These are phyloP conservation scores for Podarcis muralis DNA, from an alignment of 2,113 vertebrate genomes.

Conservation along the genomic window DNA sequence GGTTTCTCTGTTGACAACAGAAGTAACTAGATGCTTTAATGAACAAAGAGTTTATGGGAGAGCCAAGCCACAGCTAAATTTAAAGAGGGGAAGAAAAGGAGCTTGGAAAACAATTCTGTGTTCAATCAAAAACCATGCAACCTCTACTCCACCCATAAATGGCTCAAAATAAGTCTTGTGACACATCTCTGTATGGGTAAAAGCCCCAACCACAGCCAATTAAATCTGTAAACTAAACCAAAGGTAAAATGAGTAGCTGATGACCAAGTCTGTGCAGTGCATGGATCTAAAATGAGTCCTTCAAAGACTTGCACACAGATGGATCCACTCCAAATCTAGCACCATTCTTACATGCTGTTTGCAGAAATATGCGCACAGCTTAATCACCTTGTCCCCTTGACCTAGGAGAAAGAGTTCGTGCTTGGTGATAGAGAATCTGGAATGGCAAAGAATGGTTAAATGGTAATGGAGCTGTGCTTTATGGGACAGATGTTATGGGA, in stretches of 20 bases:
- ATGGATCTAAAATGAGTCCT: constrained; percentile 43
- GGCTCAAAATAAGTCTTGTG: constrained; percentile 49
- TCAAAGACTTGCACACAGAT: constrained; percentile 52
- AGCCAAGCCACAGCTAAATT: constrained; percentile 67
- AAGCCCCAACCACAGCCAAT: constrained; percentile 43
- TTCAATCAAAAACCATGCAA: constrained; percentile 64
- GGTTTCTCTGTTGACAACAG: constrained; percentile 67
- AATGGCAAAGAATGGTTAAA: constrained; percentile 76
- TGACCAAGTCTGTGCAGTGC: constrained; percentile 28
- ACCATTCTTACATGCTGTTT: constrained; percentile 40
- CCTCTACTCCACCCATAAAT: constrained; percentile 46
- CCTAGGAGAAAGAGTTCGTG: constrained; percentile 24
- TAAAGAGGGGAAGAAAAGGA: constrained; percentile 61
- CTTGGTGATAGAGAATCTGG: constrained; percentile 63
- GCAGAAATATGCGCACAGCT: constrained; percentile 44
- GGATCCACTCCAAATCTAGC: constrained; percentile 56
- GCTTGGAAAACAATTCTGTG: constrained; percentile 63
- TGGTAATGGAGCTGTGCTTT: constrained; percentile 74
- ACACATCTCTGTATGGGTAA: constrained; percentile 61
- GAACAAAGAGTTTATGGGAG: constrained; percentile 66
- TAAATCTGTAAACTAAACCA: constrained; percentile 68
- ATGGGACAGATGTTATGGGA: constrained; percentile 72
- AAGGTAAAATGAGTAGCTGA: constrained; percentile 60
- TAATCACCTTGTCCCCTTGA: constrained; percentile 46
- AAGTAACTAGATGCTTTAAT: constrained; percentile 59